Evolutionary conservation across 2,888 invertebrate species (phyloP).

Genomic region (Dicyrtomina minuta): DNA sequence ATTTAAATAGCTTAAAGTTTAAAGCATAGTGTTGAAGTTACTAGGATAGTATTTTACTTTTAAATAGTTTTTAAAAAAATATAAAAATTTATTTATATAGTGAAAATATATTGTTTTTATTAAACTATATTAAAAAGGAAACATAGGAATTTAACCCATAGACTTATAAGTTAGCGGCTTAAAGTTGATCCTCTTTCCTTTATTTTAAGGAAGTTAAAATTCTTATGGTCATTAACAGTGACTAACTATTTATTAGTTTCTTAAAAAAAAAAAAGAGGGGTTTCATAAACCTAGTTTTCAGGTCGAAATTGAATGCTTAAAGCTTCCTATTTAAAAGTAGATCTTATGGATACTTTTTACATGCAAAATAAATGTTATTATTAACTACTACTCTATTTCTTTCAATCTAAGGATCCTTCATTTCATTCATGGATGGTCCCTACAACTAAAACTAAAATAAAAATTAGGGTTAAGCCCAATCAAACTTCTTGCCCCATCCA

Average conservation of each 20-base stretch:
- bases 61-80: constrained; percentile 54
- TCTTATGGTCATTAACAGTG: constrained; percentile 68
- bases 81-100: constrained; percentile 62
- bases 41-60: constrained; percentile 49
- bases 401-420: constrained; percentile 65
- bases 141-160: constrained; percentile 59
- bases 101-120: constrained; percentile 67
- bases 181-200: constrained; percentile 61
- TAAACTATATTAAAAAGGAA: constrained; percentile 67
- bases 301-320: constrained; percentile 62
- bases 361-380: constrained; percentile 60
- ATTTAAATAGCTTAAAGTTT: constrained; percentile 54
- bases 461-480: constrained; percentile 55
- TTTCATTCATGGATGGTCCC: constrained; percentile 63
- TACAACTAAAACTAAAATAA: constrained; percentile 62
- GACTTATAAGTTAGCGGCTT: constrained; percentile 68
- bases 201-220: constrained; percentile 62
- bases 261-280: constrained; percentile 61
- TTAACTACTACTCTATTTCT: constrained; percentile 59
- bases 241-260: constrained; percentile 66
- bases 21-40: constrained; percentile 61
- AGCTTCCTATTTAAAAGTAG: constrained; percentile 58
- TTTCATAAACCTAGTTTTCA: constrained; percentile 56
- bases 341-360: constrained; percentile 59
- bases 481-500: constrained; percentile 49